Evolutionary conservation across 2,113 vertebrate genomes (phyloP).

Genomic region (Crocuta crocuta): DNA sequence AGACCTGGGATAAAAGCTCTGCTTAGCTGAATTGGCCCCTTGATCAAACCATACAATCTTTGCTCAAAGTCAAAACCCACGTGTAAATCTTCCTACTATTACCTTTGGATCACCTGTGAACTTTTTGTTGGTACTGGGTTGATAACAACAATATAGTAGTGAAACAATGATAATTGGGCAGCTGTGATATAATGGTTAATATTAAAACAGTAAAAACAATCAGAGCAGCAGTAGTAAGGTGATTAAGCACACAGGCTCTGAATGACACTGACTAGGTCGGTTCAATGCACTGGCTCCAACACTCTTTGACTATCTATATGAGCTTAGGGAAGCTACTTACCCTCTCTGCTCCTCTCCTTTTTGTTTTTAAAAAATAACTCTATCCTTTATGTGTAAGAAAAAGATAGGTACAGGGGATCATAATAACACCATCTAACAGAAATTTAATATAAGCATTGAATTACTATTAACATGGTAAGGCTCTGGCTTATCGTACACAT

Average conservation of each 20-base stretch:
- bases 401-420: not conserved
- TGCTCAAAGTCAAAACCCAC: not conserved
- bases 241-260: rapidly evolving
- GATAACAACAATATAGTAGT: not conserved
- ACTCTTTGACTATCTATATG: not conserved
- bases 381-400: not conserved
- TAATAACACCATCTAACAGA: not conserved
- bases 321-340: not conserved
- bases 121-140: not conserved
- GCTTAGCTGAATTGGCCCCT: not conserved
- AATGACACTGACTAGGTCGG: too few species aligned
- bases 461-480: too few species aligned
- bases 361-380: not conserved
- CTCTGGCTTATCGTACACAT: not conserved
- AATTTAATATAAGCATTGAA: not conserved
- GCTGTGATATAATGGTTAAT: not conserved
- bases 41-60: not conserved
- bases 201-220: not conserved
- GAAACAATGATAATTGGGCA: not conserved
- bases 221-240: not conserved
- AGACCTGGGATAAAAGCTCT: not conserved
- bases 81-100: not conserved
- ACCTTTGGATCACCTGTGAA: not conserved
- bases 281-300: not conserved
- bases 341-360: not conserved